phyloP scores from a whole-genome alignment of 2,113 vertebrate species.

The Esox niger region DNA sequence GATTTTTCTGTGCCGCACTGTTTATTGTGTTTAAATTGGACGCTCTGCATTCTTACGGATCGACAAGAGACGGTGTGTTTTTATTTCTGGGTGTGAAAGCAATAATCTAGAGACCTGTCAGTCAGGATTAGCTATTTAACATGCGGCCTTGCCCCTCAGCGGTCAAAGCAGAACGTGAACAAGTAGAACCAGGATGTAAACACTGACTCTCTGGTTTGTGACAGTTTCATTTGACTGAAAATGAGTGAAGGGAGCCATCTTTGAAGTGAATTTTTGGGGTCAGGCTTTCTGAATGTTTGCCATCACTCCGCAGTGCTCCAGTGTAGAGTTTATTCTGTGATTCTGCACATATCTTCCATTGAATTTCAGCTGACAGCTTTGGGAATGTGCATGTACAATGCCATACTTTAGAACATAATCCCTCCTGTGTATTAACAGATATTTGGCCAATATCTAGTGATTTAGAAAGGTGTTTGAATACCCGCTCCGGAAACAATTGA shows the following conservation, averaged over 20 bases:
- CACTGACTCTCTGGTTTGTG: constrained; percentile 21
- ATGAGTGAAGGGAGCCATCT: constrained; percentile 7
- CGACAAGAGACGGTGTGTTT: background rate
- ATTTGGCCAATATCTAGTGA: background rate
- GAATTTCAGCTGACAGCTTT: background rate
- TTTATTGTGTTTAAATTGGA: constrained; percentile 24
- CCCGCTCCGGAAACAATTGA: too few species aligned
- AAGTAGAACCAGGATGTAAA: constrained; percentile 17
- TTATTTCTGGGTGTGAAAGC: background rate
- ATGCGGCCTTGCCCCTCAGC: constrained; percentile 22
- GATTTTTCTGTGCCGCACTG: constrained; percentile 18
- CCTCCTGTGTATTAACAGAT: background rate
- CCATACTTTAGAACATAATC: background rate
- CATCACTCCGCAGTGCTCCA: constrained; percentile 15
- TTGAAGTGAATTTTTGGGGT: constrained; percentile 29
- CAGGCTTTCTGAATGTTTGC: constrained; percentile 33
- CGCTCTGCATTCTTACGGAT: background rate
- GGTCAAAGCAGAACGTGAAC: constrained; percentile 23
- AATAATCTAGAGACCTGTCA: constrained; percentile 29
- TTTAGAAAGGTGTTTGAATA: background rate
- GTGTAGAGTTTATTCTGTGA: constrained; percentile 7
- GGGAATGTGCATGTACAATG: background rate
- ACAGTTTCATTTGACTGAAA: constrained; percentile 44
- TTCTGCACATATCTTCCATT: background rate
- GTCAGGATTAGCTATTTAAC: constrained; percentile 34